Evolutionary conservation across 2,888 invertebrate genomes (phyloP).

Genomic region (Chymomyza caudatula): DNA sequence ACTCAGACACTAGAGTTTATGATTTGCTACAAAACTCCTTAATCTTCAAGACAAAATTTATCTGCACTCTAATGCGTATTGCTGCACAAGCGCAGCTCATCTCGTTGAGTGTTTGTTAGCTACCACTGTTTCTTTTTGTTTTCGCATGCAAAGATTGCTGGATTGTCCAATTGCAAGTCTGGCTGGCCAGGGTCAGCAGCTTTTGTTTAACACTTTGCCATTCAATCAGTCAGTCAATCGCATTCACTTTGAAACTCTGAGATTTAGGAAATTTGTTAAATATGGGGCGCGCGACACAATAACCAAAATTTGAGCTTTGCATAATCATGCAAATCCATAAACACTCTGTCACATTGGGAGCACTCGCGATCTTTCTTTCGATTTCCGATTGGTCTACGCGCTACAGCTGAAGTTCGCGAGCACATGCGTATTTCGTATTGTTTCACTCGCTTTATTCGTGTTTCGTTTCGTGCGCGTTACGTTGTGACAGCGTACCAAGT

Average conservation of each 20-base stretch:
- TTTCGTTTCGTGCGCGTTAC: conserved; percentile 16
- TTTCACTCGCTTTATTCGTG: background rate
- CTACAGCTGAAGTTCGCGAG: background rate
- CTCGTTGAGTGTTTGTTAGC: conserved; percentile 6
- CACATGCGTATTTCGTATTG: background rate
- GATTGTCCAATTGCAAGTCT: conserved; percentile 31
- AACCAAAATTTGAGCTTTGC: conserved; percentile 12
- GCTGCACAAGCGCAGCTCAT: conserved; percentile 15
- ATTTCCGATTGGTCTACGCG: background rate
- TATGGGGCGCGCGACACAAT: background rate
- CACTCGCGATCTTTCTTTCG: background rate
- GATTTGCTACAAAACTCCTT: conserved; percentile 8
- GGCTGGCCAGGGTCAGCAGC: conserved; percentile 26
- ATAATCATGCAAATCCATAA: conserved; percentile 29
- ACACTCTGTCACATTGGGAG: background rate
- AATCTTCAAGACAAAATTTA: conserved; percentile 10
- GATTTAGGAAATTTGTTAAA: background rate
- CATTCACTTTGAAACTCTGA: conserved; percentile 5
- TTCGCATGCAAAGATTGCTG: background rate
- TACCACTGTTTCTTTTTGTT: conserved; percentile 2
- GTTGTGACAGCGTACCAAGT: conserved; percentile 43
- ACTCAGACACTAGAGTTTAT: conserved; percentile 21
- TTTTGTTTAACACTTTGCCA: conserved; percentile 14
- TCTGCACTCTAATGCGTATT: conserved; percentile 7
- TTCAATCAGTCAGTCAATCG: background rate